These are phyloP conservation scores for Cygnus buccinator DNA, from an alignment of 2,113 vertebrate species.

Conservation along the genomic window DNA sequence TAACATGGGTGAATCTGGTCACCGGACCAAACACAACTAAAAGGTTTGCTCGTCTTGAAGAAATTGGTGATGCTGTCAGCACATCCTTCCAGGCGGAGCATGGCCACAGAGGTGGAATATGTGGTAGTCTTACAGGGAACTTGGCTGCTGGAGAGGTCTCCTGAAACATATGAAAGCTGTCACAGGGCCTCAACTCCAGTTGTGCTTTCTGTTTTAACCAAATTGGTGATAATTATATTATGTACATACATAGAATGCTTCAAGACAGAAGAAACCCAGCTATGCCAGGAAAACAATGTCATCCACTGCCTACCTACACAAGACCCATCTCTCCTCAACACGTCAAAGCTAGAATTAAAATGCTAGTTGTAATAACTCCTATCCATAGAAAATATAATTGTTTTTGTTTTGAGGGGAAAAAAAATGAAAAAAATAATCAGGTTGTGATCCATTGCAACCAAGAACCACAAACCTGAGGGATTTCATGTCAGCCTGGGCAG, in stretches of 20 bases:
- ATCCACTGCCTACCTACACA: background rate
- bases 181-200: background rate
- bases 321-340: background rate
- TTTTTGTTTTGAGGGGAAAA: background rate
- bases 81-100: background rate
- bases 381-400: background rate
- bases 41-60: background rate
- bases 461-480: background rate
- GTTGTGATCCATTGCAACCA: background rate
- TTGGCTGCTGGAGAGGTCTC: background rate
- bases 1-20: background rate
- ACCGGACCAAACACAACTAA: background rate
- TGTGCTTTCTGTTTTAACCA: background rate
- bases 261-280: background rate
- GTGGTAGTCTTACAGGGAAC: background rate
- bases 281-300: fast-evolving
- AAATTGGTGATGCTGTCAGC: fast-evolving
- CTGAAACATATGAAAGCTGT: background rate
- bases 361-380: background rate
- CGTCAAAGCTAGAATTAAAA: background rate
- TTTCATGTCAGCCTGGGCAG: background rate
- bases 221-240: background rate
- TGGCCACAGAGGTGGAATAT: fast-evolving
- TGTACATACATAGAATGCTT: background rate
- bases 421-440: background rate